A percentile compares a stretch with the other conserved stretches of the same genome.
Evolutionary conservation across 2,113 vertebrate genomes (phyloP).

Genomic region (Elaphurus davidianus): DNA sequence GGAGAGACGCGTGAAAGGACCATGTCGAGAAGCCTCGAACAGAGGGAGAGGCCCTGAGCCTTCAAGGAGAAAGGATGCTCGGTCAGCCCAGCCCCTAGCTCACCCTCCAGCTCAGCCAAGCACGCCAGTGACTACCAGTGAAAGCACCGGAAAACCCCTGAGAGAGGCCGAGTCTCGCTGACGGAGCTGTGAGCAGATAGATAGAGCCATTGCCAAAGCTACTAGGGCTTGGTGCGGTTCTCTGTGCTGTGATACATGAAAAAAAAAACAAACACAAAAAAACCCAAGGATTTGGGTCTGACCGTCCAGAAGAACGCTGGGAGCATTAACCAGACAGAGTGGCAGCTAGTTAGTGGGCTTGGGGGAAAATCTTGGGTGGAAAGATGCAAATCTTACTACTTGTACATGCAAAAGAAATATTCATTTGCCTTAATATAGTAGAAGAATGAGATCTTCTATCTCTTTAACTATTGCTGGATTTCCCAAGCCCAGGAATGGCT

Average conservation of each 20-base stretch:
- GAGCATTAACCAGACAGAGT: neutral
- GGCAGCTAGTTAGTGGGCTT: neutral
- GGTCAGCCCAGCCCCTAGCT: neutral
- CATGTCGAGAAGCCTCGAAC: neutral
- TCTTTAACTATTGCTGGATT: conserved; percentile 11
- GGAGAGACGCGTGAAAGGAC: neutral
- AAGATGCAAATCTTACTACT: conserved; percentile 7
- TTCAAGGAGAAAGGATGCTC: neutral
- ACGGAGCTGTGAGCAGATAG: neutral
- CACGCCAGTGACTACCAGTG: neutral
- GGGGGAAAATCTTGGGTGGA: neutral
- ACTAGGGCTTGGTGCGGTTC: neutral
- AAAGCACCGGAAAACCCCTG: neutral
- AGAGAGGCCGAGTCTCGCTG: neutral
- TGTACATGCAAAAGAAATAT: neutral
- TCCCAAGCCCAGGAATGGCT: neutral
- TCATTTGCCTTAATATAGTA: neutral
- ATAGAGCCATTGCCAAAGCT: neutral
- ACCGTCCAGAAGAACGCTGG: neutral
- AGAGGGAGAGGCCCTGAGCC: neutral
- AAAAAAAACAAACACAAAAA: neutral
- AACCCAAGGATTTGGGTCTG: neutral
- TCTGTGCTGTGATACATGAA: neutral
- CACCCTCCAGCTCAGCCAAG: neutral
- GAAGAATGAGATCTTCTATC: neutral